phyloP scores from a whole-genome alignment of 2,888 invertebrate genomes.

The Coleophora deauratella region DNA sequence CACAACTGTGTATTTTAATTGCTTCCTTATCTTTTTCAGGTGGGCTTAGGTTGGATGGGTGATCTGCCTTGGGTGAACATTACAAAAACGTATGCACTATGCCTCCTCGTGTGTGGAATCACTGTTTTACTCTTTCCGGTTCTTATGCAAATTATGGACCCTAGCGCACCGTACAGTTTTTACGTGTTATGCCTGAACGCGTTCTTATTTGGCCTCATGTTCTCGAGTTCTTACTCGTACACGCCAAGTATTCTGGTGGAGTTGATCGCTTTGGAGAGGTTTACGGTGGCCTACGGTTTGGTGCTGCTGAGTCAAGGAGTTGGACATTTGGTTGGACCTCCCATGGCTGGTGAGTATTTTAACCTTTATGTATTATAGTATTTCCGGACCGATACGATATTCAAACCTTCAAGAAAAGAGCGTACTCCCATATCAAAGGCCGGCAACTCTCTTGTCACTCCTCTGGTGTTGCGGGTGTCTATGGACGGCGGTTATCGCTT shows the following conservation, averaged over 20 bases:
- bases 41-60: conserved; percentile 90
- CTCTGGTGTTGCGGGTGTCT: too few species aligned
- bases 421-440: too few species aligned
- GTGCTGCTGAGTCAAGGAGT: conserved; percentile 92
- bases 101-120: conserved; percentile 79
- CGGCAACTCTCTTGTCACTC: too few species aligned
- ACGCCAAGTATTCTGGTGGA: conserved; percentile 94
- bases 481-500: too few species aligned
- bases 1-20: too few species aligned
- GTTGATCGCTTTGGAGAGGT: conserved; percentile 90
- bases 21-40: conserved; percentile 50
- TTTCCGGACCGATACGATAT: too few species aligned
- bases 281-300: conserved; percentile 94
- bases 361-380: too few species aligned
- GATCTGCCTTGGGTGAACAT: conserved; percentile 91
- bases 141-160: conserved; percentile 50
- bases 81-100: conserved; percentile 86
- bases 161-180: conserved; percentile 55
- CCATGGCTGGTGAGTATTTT: conserved; percentile 86
- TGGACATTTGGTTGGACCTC: conserved; percentile 93
- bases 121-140: conserved; percentile 77
- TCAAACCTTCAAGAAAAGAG: too few species aligned
- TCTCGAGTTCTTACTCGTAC: conserved; percentile 93
- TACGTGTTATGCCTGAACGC: conserved; percentile 67
- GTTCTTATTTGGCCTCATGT: conserved; percentile 88